A percentile compares a stretch with the other conserved stretches of the same genome.
Conservation (phyloP, 1,140 invertebrate species). For the Xylocopa sonorina region DNA sequence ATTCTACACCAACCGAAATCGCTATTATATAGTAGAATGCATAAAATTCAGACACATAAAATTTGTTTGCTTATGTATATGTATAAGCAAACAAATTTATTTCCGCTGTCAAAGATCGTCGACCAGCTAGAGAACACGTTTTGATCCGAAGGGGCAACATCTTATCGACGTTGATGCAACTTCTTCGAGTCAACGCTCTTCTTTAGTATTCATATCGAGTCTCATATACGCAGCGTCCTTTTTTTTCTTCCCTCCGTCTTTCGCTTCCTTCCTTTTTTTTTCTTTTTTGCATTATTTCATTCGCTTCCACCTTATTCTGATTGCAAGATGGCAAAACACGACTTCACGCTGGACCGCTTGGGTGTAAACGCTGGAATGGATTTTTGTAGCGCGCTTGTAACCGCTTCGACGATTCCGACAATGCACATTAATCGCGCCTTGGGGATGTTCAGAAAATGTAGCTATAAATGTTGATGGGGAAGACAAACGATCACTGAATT, state of each 20-base stretch:
- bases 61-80: no score
- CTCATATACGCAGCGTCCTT: not conserved
- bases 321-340: slow-evolving; percentile 42
- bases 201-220: slow-evolving; percentile 60
- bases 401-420: slow-evolving; percentile 28
- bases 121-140: not conserved
- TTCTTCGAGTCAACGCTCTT: slow-evolving; percentile 38
- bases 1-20: no score
- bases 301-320: not conserved
- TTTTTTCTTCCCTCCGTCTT: not conserved
- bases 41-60: no score
- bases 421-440: slow-evolving; percentile 24
- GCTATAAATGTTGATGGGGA: not conserved
- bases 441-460: not conserved
- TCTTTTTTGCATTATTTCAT: not conserved
- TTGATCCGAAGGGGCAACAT: slow-evolving; percentile 27
- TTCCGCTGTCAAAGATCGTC: slow-evolving; percentile 7
- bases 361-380: slow-evolving; percentile 45
- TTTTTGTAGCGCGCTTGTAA: slow-evolving; percentile 27
- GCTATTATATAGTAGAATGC: no score
- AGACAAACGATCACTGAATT: slow-evolving; percentile 8
- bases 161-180: slow-evolving; percentile 44
- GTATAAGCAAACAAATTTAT: not conserved
- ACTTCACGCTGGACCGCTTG: slow-evolving; percentile 1
- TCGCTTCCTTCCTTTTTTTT: not conserved